phyloP scores from a whole-genome alignment of 1,140 invertebrate genomes.

The Sycophila sp. region DNA sequence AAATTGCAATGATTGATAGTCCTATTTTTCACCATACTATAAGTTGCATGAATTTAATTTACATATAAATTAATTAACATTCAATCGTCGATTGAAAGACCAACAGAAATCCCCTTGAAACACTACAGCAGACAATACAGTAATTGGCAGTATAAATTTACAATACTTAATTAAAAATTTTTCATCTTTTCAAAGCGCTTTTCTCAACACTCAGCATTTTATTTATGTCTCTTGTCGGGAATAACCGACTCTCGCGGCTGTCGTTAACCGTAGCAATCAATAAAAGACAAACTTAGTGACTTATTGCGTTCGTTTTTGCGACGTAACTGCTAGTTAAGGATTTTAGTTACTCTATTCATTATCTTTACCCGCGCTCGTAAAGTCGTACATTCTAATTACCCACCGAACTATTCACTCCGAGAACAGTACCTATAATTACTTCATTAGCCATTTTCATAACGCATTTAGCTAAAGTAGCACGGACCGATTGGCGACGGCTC shows the following conservation, averaged over 20 bases:
- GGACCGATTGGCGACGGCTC: background rate
- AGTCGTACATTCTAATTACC: background rate
- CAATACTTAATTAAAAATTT: too few species aligned
- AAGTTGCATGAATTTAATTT: too few species aligned
- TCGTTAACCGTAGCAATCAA: background rate
- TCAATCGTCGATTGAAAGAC: too few species aligned
- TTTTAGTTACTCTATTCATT: conserved; percentile 12
- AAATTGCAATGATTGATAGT: too few species aligned
- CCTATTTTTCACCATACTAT: too few species aligned
- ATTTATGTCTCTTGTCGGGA: background rate
- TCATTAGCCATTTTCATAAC: background rate
- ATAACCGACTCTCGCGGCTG: background rate
- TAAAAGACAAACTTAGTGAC: background rate
- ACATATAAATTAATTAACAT: too few species aligned
- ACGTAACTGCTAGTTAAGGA: background rate
- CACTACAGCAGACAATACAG: too few species aligned
- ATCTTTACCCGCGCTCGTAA: background rate
- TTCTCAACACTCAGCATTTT: background rate
- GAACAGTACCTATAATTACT: background rate
- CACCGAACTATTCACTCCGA: background rate
- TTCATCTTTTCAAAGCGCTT: too few species aligned
- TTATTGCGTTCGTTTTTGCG: background rate
- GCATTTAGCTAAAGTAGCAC: background rate
- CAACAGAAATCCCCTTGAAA: too few species aligned
- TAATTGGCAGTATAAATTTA: too few species aligned